Conservation (phyloP, 64 coral and sea anemone genomes). For the Hydrozoanthus tunicans region DNA sequence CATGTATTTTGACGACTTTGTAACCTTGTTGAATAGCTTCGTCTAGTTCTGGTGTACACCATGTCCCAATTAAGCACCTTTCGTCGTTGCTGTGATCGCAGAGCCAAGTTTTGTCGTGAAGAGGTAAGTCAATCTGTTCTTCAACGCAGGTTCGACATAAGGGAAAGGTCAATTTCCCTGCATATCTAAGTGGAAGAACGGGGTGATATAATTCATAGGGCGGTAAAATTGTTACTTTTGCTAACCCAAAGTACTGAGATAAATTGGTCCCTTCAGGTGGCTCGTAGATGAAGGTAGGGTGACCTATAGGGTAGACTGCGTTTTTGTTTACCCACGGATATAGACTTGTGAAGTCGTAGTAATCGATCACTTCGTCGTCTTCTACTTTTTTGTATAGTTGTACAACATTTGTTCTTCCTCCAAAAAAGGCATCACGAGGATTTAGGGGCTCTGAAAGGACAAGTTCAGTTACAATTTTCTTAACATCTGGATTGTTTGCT, state of each 20-base stretch:
- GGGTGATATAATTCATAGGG: constrained; percentile 34
- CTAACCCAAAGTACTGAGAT: not conserved
- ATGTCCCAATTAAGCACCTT: not conserved
- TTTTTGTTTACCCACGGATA: too few species aligned
- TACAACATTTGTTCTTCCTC: not conserved
- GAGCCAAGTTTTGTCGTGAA: not conserved
- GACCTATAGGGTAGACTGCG: too few species aligned
- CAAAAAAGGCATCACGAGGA: not conserved
- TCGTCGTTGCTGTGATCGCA: constrained; percentile 31
- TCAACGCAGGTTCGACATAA: constrained; percentile 27
- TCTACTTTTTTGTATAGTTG: not conserved
- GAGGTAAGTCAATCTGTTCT: not conserved
- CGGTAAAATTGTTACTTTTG: constrained; percentile 20
- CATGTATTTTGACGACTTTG: not conserved
- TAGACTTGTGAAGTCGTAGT: too few species aligned
- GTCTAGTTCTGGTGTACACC: too few species aligned
- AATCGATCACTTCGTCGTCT: too few species aligned
- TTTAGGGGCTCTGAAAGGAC: not conserved
- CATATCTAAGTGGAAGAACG: constrained; percentile 2
- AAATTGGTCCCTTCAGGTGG: too few species aligned
- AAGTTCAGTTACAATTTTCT: too few species aligned
- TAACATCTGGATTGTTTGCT: too few species aligned
- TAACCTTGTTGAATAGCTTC: too few species aligned
- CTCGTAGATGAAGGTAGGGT: too few species aligned
- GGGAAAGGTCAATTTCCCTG: constrained; percentile 32